Evolutionary conservation across 2,888 invertebrate genomes (phyloP).

Genomic region (Rotaria magnacalcarata): DNA sequence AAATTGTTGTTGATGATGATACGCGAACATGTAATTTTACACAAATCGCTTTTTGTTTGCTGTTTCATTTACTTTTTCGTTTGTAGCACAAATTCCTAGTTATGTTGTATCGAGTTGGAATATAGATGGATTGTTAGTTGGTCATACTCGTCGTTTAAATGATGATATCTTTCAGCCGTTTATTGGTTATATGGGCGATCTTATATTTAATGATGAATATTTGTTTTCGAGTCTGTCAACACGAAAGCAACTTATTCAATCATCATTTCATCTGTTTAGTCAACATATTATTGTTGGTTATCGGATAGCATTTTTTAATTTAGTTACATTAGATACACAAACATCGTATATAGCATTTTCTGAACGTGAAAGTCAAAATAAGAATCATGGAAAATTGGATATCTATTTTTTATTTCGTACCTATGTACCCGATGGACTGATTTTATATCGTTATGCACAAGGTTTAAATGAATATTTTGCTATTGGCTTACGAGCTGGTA

Average conservation of each 20-base stretch:
- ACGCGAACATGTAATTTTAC: neutral
- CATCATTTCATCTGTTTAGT: neutral
- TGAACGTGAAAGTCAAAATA: constrained; percentile 21
- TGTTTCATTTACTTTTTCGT: neutral
- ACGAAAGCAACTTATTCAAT: constrained; percentile 10
- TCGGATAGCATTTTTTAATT: constrained; percentile 27
- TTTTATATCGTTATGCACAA: constrained; percentile 29
- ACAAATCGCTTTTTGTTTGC: neutral
- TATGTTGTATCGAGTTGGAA: neutral
- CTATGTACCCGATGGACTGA: constrained; percentile 4
- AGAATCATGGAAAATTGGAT: constrained; percentile 1
- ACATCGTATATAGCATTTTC: constrained; percentile 10
- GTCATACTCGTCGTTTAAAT: constrained; percentile 30
- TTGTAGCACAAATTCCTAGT: neutral
- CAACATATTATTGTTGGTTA: constrained; percentile 8
- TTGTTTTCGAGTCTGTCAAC: neutral
- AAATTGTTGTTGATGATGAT: neutral
- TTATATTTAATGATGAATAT: constrained; percentile 7
- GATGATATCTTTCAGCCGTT: neutral
- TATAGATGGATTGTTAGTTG: constrained; percentile 11
- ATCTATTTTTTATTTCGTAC: constrained; percentile 31
- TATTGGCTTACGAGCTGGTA: constrained; percentile 20
- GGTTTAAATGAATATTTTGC: constrained; percentile 37
- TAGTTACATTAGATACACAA: constrained; percentile 1
- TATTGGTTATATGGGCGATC: constrained; percentile 32